Percentiles rank a stretch among this genome's conserved stretches.
Conservation (phyloP, 2,888 invertebrate genomes). For the Trissonchulus sp. region DNA sequence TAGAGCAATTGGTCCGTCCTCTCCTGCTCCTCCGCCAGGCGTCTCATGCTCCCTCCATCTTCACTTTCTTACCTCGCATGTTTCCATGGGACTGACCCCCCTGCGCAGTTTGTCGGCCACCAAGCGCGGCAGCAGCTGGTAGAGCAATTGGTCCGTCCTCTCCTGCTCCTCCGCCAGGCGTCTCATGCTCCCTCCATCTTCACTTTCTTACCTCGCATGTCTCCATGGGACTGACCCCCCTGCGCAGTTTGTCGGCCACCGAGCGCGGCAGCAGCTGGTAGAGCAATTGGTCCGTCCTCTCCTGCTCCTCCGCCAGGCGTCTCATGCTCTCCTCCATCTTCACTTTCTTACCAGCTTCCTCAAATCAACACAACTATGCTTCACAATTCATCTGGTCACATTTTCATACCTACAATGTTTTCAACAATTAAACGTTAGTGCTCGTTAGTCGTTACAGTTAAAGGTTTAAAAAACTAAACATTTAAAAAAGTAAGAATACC, state of each 20-base stretch:
- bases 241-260: slow-evolving; percentile 83
- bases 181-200: slow-evolving; percentile 89
- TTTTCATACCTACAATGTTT: no score
- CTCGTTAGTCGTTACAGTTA: no score
- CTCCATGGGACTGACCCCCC: slow-evolving; percentile 89
- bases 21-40: slow-evolving; percentile 89
- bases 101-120: slow-evolving; percentile 82
- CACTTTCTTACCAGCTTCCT: slow-evolving; percentile 92
- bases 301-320: slow-evolving; percentile 90
- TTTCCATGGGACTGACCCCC: slow-evolving; percentile 94
- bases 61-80: slow-evolving; percentile 88
- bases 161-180: slow-evolving; percentile 92
- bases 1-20: slow-evolving; percentile 88
- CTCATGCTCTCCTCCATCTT: slow-evolving; percentile 93
- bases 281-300: slow-evolving; percentile 82
- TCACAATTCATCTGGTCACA: no score
- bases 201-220: slow-evolving; percentile 85
- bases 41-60: slow-evolving; percentile 88
- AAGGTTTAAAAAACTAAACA: no score
- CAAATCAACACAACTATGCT: no score
- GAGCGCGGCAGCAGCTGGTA: slow-evolving; percentile 99
- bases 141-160: slow-evolving; percentile 84
- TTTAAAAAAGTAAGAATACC: no score
- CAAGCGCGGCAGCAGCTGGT: slow-evolving; percentile 98
- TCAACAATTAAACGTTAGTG: no score